Base-by-base conservation (phyloP, 2,113 vertebrate genomes). In the Aptenodytes forsteri region DNA sequence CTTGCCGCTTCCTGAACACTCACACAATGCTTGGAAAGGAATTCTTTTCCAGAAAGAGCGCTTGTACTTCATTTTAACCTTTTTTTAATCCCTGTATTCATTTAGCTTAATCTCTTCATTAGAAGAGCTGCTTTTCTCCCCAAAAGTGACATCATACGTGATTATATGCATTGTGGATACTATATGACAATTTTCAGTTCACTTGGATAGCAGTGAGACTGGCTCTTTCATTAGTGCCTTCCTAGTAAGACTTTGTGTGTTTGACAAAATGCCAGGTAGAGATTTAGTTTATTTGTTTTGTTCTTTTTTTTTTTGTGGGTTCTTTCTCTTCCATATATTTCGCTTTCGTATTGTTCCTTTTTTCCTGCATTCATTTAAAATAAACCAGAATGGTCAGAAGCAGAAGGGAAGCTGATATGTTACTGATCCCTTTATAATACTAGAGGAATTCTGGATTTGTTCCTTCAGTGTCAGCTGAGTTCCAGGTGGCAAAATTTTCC, bases 401-500 rank as follows among this genome's bases (percentile, higher is more conserved):
- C 65, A 93, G 54, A 85, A 84, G n/a, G 75, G 82, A 77, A 87
- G 21, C 30, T 52, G 36, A 17, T 71, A 34, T 3, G 6, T 95
- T 89, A 83, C 36, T 81, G 77, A 22, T 83, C 80, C 62, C 64
- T 50, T 67, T 76, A 46, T n/a, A 62, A 52, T 72, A 38, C 29
- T 79, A 46, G 54, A 73, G 50, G 70, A 92, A 91, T 90, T 88
- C 50, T 96, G 61, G 55, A 61, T 89, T 89, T 90, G 32, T 91
- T 94, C n/a, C 71, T 90, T 83, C 38, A 6, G 9, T 71, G 77
- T 96, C 88, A 92, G 32, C 84, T 90, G 80, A 93, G 61, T 77
- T 97, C 75, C 88, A 90, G 71, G 81, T 93, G 81, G 69, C 18
- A 25, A 64, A 88, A 30, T 87, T 88, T 92, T 88, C 75, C 86